Evolutionary conservation across 2,797 vertebrate genomes (phyloP).

Genomic region (Alectoris magna): DNA sequence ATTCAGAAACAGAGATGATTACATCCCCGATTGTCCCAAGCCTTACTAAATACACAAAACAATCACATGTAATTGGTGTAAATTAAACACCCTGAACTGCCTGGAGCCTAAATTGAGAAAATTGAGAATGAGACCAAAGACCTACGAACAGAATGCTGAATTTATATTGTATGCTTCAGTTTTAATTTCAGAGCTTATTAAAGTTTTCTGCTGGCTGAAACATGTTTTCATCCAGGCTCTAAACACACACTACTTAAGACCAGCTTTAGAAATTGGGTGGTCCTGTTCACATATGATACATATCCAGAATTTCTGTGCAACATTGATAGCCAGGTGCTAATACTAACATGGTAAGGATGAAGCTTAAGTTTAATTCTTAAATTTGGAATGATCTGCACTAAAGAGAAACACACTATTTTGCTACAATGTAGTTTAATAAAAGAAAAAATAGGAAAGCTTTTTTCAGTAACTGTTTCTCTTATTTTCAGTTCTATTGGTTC

Average conservation of each 20-base stretch:
- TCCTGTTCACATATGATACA: not conserved
- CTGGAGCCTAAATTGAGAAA: slow-evolving; percentile 36
- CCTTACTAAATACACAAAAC: slow-evolving; percentile 16
- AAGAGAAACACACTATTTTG: not conserved
- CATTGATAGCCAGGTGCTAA: not conserved
- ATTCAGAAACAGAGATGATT: slow-evolving; percentile 31
- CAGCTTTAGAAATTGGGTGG: not conserved
- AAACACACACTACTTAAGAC: not conserved
- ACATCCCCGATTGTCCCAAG: slow-evolving; percentile 7
- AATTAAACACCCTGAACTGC: slow-evolving; percentile 35
- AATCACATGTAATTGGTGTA: slow-evolving; percentile 42
- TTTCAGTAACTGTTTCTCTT: not conserved
- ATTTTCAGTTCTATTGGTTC: not conserved
- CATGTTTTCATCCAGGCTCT: not conserved
- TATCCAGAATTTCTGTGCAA: not conserved
- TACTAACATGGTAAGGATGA: not conserved
- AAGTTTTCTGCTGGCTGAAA: not conserved
- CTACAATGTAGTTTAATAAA: not conserved
- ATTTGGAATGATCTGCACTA: not conserved
- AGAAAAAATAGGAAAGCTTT: not conserved
- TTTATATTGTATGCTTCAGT: slow-evolving; percentile 4
- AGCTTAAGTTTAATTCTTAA: not conserved
- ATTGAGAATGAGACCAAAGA: slow-evolving; percentile 20
- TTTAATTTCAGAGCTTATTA: slow-evolving; percentile 38
- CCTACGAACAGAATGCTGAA: not conserved